These are phyloP conservation scores for Amblyraja radiata DNA, from an alignment of 2,797 vertebrate species.

Conservation along the genomic window DNA sequence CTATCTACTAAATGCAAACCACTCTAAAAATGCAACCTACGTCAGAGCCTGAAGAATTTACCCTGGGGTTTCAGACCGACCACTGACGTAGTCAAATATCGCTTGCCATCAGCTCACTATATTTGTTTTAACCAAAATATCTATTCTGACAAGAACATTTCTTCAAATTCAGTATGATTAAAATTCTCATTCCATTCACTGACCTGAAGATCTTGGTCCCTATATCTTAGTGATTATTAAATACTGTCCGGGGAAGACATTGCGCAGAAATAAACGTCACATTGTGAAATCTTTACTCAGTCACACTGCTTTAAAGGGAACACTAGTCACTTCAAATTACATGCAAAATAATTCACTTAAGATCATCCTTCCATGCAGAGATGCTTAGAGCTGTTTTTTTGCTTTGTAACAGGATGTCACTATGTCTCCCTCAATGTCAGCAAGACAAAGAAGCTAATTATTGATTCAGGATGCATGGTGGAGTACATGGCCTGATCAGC, in stretches of 20 bases:
- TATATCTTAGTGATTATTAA: background rate
- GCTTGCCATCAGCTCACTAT: no score
- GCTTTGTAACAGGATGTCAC: no score
- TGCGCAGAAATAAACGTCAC: background rate
- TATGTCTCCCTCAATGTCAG: no score
- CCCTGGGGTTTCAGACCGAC: background rate
- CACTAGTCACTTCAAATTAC: slow-evolving; percentile 10
- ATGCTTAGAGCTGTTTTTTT: background rate
- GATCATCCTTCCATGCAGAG: background rate
- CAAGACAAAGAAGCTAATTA: no score
- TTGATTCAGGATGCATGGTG: no score
- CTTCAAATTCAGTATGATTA: background rate
- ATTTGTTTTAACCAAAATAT: background rate
- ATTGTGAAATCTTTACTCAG: background rate
- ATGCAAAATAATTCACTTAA: background rate
- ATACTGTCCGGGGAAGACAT: background rate
- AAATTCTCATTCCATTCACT: background rate
- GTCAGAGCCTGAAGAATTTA: background rate
- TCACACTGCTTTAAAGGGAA: background rate
- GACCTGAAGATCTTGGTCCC: background rate
- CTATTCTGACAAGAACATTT: background rate
- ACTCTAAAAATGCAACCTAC: background rate
- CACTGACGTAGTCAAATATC: background rate
- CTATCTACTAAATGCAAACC: background rate
- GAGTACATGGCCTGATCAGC: no score